Evolutionary conservation across 2,113 vertebrate species (phyloP).

Genomic region (Grammomys dolichurus): DNA sequence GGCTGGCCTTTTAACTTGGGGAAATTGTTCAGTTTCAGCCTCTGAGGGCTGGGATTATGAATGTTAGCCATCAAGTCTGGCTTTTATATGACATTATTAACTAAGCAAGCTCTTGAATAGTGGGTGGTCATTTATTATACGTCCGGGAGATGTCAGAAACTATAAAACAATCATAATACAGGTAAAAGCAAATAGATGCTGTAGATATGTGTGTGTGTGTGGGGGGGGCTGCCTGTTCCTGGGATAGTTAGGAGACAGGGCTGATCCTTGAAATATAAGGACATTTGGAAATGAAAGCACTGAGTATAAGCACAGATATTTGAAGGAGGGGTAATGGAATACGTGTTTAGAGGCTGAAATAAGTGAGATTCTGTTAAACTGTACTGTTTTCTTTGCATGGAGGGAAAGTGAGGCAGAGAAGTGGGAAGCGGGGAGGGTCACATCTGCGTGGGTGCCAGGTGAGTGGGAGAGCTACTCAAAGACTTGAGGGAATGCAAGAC

Average conservation of each 20-base stretch:
- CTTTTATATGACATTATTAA: neutral
- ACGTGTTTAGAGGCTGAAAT: neutral
- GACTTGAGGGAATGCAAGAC: neutral
- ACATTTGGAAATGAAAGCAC: slow-evolving; percentile 20
- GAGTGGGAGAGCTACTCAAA: neutral
- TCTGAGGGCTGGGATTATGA: neutral
- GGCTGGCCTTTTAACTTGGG: neutral
- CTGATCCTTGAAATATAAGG: neutral
- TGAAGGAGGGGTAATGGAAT: neutral
- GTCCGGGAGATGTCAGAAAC: neutral
- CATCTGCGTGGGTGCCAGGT: neutral
- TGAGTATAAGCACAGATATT: neutral
- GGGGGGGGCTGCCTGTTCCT: neutral
- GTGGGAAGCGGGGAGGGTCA: neutral
- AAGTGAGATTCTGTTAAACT: neutral
- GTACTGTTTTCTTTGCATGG: neutral
- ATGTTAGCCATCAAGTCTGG: neutral
- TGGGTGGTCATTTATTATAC: neutral
- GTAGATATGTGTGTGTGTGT: neutral
- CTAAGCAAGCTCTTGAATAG: neutral
- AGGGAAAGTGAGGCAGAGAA: neutral
- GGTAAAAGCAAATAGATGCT: neutral
- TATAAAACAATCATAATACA: slow-evolving; percentile 9
- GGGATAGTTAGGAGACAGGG: neutral
- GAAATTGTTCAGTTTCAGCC: neutral